Evolutionary conservation across 2,888 invertebrate genomes (phyloP).

Genomic region (Latheticus oryzae): DNA sequence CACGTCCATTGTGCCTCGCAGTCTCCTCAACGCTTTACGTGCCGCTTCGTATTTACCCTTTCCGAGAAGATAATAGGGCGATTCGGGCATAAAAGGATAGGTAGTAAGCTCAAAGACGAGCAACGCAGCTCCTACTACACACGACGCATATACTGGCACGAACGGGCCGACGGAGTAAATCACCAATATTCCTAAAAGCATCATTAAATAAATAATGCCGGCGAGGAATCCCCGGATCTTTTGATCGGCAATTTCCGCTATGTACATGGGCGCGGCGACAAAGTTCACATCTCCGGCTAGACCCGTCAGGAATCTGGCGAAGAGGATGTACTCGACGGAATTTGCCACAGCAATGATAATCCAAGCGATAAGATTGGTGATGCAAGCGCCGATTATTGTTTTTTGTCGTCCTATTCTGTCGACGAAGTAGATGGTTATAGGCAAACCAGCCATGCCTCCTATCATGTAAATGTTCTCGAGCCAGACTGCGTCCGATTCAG

Average conservation of each 20-base stretch:
- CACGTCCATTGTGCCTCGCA: slow-evolving; percentile 55
- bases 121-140: slow-evolving; percentile 54
- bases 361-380: slow-evolving; percentile 59
- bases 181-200: slow-evolving; percentile 62
- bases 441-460: slow-evolving; percentile 59
- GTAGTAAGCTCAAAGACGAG: slow-evolving; percentile 57
- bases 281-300: slow-evolving; percentile 63
- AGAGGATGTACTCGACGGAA: slow-evolving; percentile 57
- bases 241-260: slow-evolving; percentile 64
- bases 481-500: slow-evolving; percentile 54
- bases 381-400: slow-evolving; percentile 59
- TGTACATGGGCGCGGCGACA: slow-evolving; percentile 64
- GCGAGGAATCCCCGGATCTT: slow-evolving; percentile 63
- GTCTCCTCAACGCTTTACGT: slow-evolving; percentile 54
- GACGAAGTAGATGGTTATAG: slow-evolving; percentile 59
- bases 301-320: slow-evolving; percentile 61
- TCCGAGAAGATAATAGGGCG: slow-evolving; percentile 61
- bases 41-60: slow-evolving; percentile 60
- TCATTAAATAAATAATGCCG: slow-evolving; percentile 63
- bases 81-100: slow-evolving; percentile 60
- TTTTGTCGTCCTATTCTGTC: slow-evolving; percentile 60
- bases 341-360: slow-evolving; percentile 58
- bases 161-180: slow-evolving; percentile 61
- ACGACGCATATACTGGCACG: slow-evolving; percentile 55
- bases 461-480: slow-evolving; percentile 57